phyloP scores from a whole-genome alignment of 2,113 vertebrate genomes.

The Cyprinus carpio region DNA sequence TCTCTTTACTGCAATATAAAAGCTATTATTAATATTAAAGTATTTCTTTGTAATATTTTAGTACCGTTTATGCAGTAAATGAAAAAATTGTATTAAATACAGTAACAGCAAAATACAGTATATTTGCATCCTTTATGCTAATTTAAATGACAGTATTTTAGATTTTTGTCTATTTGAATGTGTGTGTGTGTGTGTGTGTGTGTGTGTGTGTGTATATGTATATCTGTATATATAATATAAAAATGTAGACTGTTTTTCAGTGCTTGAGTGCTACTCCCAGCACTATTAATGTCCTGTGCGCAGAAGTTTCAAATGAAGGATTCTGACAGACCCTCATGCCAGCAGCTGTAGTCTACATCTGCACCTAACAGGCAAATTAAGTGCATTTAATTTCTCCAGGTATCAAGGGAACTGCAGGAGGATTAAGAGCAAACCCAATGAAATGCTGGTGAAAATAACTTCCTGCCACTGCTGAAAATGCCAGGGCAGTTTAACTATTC shows the following conservation, averaged over 20 bases:
- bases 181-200: too few relatives aligned
- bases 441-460: conserved; percentile 74
- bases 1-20: too few relatives aligned
- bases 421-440: conserved; percentile 74
- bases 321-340: conserved; percentile 71
- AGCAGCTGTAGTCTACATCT: conserved; percentile 74
- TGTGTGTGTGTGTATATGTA: too few relatives aligned
- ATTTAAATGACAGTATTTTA: background rate
- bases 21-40: too few relatives aligned
- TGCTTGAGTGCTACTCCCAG: conserved; percentile 66
- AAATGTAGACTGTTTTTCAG: background rate
- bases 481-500: conserved; percentile 19
- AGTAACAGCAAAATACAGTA: too few relatives aligned
- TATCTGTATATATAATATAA: background rate
- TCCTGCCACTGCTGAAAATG: conserved; percentile 56
- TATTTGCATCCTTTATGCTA: background rate
- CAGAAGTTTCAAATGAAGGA: conserved; percentile 74
- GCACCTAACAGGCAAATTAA: conserved; percentile 72
- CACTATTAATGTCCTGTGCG: conserved; percentile 72
- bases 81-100: too few relatives aligned
- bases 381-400: conserved; percentile 69
- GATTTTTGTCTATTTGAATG: too few relatives aligned
- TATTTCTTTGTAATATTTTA: too few relatives aligned
- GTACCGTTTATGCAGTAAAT: too few relatives aligned
- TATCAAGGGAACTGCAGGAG: conserved; percentile 70